Base-by-base conservation (phyloP, 2,888 invertebrate genomes). In the Corythucha ciliata region DNA sequence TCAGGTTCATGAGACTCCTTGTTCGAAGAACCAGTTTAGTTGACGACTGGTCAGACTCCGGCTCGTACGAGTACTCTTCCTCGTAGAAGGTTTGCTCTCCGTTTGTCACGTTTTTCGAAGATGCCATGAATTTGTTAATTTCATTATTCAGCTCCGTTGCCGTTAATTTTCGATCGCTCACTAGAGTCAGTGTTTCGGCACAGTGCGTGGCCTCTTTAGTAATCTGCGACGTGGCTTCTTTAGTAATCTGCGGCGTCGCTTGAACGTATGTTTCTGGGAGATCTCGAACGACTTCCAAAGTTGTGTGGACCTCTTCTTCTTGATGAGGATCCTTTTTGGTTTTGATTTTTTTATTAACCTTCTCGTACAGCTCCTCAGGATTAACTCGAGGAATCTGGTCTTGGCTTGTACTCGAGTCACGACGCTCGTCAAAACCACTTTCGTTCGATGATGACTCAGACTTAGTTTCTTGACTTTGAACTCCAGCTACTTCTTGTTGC, bases 31-130 rank as follows among this genome's bases (percentile, higher is more conserved):
- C 61, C 7, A 60, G 53, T 57, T 63, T 63, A 21, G 56, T 58
- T 3, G 59, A 57, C 6, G 59, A 55, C 37, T 42, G 55, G 20
- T 59, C 54, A 10, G 56, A 46, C 33, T 57, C 57, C 2, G 63
- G 62, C 39, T 63, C 63, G 36, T 62, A 62, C 3, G 59, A 60
- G 36, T 59, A 59, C 46, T 62, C 59, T 32, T 62, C 62, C 52
- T 62, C 63, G 8, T 55, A 45, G 41, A 49, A 58, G 0, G 56
- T 56, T n/a, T 26, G 41, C 7, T 53, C 51, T 8, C 33, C 37
- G 16, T 46, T 52, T 7, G 36, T 20, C n/a, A 41, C 20, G 16
- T 27, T 45, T 27, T 29, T 26, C 10, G 36, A 29, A 7, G 51
- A 45, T 16, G 39, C 51, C n/a, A 51, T 51, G 21, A 51, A 51